Conservation (phyloP, 92 coral and sea anemone species). For the Parazoanthus atlanticus region DNA sequence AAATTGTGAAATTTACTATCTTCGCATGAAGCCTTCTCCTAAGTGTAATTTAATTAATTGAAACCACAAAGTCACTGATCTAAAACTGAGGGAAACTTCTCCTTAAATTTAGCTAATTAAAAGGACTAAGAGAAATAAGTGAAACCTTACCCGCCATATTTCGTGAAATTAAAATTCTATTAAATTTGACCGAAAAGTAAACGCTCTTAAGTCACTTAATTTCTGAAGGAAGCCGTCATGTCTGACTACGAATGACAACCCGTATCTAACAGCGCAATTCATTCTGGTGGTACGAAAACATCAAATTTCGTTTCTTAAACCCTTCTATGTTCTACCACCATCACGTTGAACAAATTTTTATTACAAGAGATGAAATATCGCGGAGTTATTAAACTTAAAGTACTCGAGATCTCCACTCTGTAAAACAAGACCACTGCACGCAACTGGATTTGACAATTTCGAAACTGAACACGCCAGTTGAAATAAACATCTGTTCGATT, state of each 20-base stretch:
- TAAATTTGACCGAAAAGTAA: slow-evolving; percentile 70
- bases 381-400: background rate
- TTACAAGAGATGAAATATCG: background rate
- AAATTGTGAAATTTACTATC: slow-evolving; percentile 7
- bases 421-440: background rate
- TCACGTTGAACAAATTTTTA: background rate
- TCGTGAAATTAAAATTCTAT: slow-evolving; percentile 85
- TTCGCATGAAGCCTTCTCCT: slow-evolving; percentile 34
- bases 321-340: background rate
- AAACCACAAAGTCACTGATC: slow-evolving; percentile 50
- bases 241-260: slow-evolving; percentile 35
- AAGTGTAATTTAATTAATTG: slow-evolving; percentile 44
- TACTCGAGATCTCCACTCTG: background rate
- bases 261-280: slow-evolving; percentile 1
- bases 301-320: background rate
- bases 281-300: slow-evolving; percentile 4
- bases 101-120: slow-evolving; percentile 69
- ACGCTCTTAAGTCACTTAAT: slow-evolving; percentile 62
- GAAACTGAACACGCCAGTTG: slow-evolving; percentile 48
- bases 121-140: slow-evolving; percentile 54
- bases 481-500: slow-evolving; percentile 71
- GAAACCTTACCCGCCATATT: slow-evolving; percentile 51
- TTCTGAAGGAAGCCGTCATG: slow-evolving; percentile 42
- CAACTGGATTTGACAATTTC: slow-evolving; percentile 40
- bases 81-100: slow-evolving; percentile 34